These are phyloP conservation scores for Heliconius hewitsoni DNA, from an alignment of 1,140 invertebrate genomes.

Conservation along the genomic window DNA sequence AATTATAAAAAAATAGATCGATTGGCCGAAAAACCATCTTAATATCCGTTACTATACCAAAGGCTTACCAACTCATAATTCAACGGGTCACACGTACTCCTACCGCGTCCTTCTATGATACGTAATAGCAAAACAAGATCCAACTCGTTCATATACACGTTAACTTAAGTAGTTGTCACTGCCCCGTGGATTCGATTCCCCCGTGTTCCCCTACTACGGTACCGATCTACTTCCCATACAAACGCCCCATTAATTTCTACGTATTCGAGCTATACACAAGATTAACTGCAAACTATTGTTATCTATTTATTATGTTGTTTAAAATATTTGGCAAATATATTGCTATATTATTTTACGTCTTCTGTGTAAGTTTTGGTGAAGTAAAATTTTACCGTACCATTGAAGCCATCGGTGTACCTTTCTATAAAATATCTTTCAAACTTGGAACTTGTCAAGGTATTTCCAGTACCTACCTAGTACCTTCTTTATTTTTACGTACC, in stretches of 20 bases:
- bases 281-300: not conserved
- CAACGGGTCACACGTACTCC: too few relatives aligned
- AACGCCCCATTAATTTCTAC: not conserved
- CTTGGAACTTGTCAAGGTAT: conserved; percentile 62
- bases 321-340: not conserved
- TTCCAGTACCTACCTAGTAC: not conserved
- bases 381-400: conserved; percentile 49
- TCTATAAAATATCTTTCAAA: conserved; percentile 57
- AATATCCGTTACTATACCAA: too few relatives aligned
- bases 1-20: too few relatives aligned
- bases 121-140: too few relatives aligned
- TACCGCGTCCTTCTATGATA: too few relatives aligned
- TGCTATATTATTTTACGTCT: not conserved
- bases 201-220: not conserved
- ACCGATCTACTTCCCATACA: not conserved
- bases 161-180: too few relatives aligned
- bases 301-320: not conserved
- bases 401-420: conserved; percentile 47
- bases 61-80: too few relatives aligned
- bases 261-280: not conserved
- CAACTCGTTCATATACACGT: too few relatives aligned
- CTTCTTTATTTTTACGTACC: not conserved
- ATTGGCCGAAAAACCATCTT: too few relatives aligned
- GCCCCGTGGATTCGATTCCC: too few relatives aligned
- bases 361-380: conserved; percentile 7